Percentiles rank a stretch among this genome's conserved stretches.
Conservation (phyloP, 2,113 vertebrate genomes). For the Oryzias melastigma region DNA sequence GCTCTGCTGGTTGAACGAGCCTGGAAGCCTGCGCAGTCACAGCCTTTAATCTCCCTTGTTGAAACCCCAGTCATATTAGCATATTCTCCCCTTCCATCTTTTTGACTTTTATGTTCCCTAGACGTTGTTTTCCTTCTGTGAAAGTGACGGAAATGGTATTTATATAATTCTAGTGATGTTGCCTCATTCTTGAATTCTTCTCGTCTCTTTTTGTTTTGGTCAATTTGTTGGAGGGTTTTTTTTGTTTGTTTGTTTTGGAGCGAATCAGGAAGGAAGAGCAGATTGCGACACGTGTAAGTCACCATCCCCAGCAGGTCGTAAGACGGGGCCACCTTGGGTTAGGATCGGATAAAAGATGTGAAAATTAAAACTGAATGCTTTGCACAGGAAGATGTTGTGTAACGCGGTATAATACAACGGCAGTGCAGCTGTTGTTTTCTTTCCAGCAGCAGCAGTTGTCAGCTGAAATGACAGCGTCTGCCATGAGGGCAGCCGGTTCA, state of each 20-base stretch:
- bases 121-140: constrained; percentile 27
- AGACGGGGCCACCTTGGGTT: constrained; percentile 40
- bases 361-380: constrained; percentile 50
- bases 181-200: constrained; percentile 46
- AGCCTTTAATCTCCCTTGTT: constrained; percentile 57
- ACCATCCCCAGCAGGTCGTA: constrained; percentile 46
- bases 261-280: constrained; percentile 38
- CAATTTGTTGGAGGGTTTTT: constrained; percentile 56
- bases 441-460: neutral
- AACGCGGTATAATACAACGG: constrained; percentile 11
- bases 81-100: constrained; percentile 25
- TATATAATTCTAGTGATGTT: constrained; percentile 64
- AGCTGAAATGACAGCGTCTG: constrained; percentile 17
- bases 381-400: constrained; percentile 29
- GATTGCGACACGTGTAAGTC: constrained; percentile 52
- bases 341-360: constrained; percentile 46
- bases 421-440: constrained; percentile 20
- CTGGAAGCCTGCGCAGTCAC: constrained; percentile 53
- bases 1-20: constrained; percentile 29
- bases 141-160: constrained; percentile 52
- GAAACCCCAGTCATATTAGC: constrained; percentile 55
- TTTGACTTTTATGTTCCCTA: constrained; percentile 48
- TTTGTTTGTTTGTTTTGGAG: constrained; percentile 44
- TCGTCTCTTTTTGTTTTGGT: constrained; percentile 62
- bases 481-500: constrained; percentile 17